phyloP scores from a whole-genome alignment of 2,113 vertebrate genomes.

The Naja naja region DNA sequence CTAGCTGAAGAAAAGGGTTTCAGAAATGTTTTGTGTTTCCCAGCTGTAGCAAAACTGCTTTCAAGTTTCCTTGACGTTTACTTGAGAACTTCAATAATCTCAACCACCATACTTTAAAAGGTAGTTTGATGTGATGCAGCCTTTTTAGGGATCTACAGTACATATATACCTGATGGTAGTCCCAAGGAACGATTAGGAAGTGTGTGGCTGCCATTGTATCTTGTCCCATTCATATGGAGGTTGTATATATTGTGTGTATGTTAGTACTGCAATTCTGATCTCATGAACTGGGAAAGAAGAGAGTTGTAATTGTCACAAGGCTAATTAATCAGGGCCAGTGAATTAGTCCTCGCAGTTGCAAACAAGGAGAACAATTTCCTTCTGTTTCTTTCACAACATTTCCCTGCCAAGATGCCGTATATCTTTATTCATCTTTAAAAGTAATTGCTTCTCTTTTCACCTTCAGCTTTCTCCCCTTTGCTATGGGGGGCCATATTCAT shows the following conservation, averaged over 20 bases:
- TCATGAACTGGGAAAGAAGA: neutral
- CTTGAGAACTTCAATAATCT: neutral
- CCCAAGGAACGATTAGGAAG: neutral
- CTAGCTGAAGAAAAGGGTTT: constrained; percentile 31
- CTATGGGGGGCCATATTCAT: constrained; percentile 39
- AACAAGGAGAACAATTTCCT: neutral
- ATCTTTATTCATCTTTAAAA: neutral
- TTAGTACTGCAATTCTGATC: neutral
- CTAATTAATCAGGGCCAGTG: neutral
- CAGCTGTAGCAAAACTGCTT: constrained; percentile 34
- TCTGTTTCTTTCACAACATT: neutral
- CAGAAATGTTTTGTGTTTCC: neutral
- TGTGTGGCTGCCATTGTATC: neutral
- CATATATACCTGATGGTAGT: no score
- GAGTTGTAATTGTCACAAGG: neutral
- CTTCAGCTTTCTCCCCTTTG: constrained; percentile 39
- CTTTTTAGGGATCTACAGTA: neutral
- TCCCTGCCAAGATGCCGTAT: neutral
- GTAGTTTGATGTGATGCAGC: neutral
- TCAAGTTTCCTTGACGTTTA: neutral
- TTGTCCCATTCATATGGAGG: neutral
- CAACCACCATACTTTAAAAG: neutral
- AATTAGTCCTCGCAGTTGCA: neutral
- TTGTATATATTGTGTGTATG: neutral
- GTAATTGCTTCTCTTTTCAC: neutral